Evolutionary conservation across 2,113 vertebrate genomes (phyloP), one percentile per base, ranked within the genome.

Genomic region (Collichthys lucidus): DNA sequence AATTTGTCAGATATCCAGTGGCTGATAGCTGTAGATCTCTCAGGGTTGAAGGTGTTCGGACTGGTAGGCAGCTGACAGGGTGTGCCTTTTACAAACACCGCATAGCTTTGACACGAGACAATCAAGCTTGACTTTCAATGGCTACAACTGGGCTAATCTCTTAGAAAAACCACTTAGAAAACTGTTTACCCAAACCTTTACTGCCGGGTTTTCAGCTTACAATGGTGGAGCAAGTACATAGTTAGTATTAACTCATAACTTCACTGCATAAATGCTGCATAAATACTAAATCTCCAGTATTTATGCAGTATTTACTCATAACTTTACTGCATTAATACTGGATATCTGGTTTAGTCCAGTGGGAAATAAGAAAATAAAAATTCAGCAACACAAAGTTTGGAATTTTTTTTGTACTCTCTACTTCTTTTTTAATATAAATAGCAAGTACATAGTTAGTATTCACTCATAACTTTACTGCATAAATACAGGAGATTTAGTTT

Each of bases 71-170:
- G 71, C 19, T 20, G 15, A 46, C 78, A 82, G 80, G 90, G 87
- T 12, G 83, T 90, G 88, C 79, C 85, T 81, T 40, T 75, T 59
- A 61, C 69, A 74, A 79, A 82, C 80, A 75, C 62, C 42, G 42
- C 11, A 64, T 42, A 26, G 55, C 57, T 64, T 11, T 44, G 35
- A 79, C 65, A 66, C 17, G 11, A 74, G 42, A 68, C 16, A 82
- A 75, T 82, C 60, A 67, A 12, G 80, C 80, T 20, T 72, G 52
- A 86, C 68, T 79, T 77, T 79, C 62, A 80, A 71, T 70, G 65
- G 67, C 29, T 76, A 68, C 14, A 20, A 67, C 1, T 0, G 4
- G 46, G 29, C 4, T 66, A 64, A 80, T 24, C 82, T 70, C 74
- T 63, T 12, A 40, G 57, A 68, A 66, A 77, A 84, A 42, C 65